Conservation (phyloP, 2,888 invertebrate genomes). For the Theodoxus fluviatilis region DNA sequence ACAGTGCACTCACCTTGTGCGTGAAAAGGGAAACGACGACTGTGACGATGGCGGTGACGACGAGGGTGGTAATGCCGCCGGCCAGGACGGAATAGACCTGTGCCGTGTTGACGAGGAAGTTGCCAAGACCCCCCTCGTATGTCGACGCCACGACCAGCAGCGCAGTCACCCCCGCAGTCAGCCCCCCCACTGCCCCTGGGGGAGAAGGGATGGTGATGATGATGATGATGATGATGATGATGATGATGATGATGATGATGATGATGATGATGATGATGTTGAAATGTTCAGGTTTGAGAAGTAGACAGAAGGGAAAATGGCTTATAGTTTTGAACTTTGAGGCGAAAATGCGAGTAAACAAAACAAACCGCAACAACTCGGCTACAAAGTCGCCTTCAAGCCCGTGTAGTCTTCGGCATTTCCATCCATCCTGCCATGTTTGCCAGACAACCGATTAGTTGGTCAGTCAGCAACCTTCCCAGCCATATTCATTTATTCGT, state of each 20-base stretch:
- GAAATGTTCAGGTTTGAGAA: not conserved
- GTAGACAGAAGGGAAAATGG: too few relatives aligned
- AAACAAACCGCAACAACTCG: too few relatives aligned
- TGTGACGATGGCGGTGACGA: constrained; percentile 44
- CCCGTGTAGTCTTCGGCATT: too few relatives aligned
- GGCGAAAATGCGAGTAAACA: too few relatives aligned
- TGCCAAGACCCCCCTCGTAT: constrained; percentile 42
- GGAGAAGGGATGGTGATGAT: not conserved
- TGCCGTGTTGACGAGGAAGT: constrained; percentile 45
- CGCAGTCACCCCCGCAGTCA: constrained; percentile 42
- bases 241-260: not conserved
- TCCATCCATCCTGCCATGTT: too few relatives aligned
- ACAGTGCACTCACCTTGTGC: constrained; percentile 32
- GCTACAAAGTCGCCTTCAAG: too few relatives aligned
- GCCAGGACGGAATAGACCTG: constrained; percentile 47
- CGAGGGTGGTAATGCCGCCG: constrained; percentile 46
- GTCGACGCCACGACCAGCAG: constrained; percentile 43
- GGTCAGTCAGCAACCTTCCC: too few relatives aligned
- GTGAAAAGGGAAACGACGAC: constrained; percentile 51
- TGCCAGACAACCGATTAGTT: too few relatives aligned
- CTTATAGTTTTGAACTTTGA: too few relatives aligned
- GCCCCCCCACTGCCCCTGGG: constrained; percentile 47
- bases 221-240: not conserved
- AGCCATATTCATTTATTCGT: too few relatives aligned
- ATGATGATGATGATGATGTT: too few relatives aligned